Base-by-base conservation (phyloP, 1,140 invertebrate species). In the Drosophila auraria region DNA sequence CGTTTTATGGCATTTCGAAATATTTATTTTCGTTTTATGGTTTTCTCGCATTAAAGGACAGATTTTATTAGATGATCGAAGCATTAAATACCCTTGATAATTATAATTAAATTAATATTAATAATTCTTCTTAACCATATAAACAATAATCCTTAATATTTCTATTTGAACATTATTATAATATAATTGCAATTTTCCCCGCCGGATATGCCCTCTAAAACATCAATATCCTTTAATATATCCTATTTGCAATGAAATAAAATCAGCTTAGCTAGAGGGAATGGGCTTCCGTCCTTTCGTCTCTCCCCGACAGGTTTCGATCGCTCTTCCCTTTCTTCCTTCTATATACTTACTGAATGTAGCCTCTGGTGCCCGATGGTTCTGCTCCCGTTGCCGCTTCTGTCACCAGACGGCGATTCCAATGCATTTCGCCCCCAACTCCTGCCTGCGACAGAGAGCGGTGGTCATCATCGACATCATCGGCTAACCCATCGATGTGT, bases 401-500 rank as follows among this genome's bases (percentile, higher is more conserved):
- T 77, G 74, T 77, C 74, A 77, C 74, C 74, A 77, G 74, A 68
- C 74, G 58, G 49, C 40, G 72, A 38, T 54, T 36, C 73, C 47
- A 68, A 42, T 77, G 74, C 74, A 77, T 56, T 73, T 53, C 14
- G 23, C 70, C 36, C 68, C 70, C 30, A 54, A 40, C 47, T 69
- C 50, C 49, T 23, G 25, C 12, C 15, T 36, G 44, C 4, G 47
- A 47, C 71, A 45, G 45, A 61, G 69, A 73, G 47, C 56, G 71
- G 68, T 73, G 54, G 60, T 73, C 70, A 68, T 62, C 64, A 36
- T 62, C 47, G 20, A 59, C 58, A 60, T 81, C 82, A 75, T 79
- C 82, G 64, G 69, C 82, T 62, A 50, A 69, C 58, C 74, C 76
- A 62, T 65, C 81, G 70, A 72, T 69, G 83, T 87, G 83, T 87